These are phyloP conservation scores for Urocynchramus pylzowi DNA, from an alignment of 2,113 vertebrate genomes.

Conservation along the genomic window DNA sequence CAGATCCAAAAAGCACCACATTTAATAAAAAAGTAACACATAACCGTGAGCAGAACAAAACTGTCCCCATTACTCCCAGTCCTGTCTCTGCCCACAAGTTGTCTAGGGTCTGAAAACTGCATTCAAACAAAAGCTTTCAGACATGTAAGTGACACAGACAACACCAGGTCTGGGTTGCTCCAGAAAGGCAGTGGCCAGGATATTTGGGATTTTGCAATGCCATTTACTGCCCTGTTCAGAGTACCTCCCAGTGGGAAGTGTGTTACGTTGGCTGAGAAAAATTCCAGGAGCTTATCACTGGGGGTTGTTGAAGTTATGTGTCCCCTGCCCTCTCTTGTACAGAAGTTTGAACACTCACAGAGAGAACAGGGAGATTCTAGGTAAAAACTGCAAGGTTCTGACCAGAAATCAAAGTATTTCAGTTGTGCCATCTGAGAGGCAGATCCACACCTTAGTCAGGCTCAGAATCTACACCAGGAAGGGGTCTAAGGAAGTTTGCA, in stretches of 20 bases:
- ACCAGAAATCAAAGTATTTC: neutral
- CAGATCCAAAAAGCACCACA: rapidly evolving
- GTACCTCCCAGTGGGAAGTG: rapidly evolving
- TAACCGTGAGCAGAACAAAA: neutral
- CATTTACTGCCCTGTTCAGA: neutral
- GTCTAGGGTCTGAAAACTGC: neutral
- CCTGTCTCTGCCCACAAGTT: neutral
- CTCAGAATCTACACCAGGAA: neutral
- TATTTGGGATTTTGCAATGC: neutral
- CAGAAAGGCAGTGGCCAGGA: neutral
- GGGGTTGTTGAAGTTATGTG: neutral
- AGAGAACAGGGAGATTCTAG: neutral
- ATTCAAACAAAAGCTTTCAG: neutral
- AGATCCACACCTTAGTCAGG: rapidly evolving
- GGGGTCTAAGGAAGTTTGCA: neutral
- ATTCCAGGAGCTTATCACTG: neutral
- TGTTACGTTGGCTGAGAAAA: neutral
- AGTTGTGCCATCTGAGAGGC: neutral
- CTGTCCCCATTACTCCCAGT: neutral
- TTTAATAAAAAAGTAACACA: neutral
- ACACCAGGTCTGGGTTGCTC: too few species aligned
- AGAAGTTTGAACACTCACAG: neutral
- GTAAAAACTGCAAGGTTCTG: neutral
- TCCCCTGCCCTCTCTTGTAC: neutral
- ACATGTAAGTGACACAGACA: neutral